A percentile compares a stretch with the other conserved stretches of the same genome.
Evolutionary conservation across 2,797 vertebrate species (phyloP).

Genomic region (Acanthiza pusilla): DNA sequence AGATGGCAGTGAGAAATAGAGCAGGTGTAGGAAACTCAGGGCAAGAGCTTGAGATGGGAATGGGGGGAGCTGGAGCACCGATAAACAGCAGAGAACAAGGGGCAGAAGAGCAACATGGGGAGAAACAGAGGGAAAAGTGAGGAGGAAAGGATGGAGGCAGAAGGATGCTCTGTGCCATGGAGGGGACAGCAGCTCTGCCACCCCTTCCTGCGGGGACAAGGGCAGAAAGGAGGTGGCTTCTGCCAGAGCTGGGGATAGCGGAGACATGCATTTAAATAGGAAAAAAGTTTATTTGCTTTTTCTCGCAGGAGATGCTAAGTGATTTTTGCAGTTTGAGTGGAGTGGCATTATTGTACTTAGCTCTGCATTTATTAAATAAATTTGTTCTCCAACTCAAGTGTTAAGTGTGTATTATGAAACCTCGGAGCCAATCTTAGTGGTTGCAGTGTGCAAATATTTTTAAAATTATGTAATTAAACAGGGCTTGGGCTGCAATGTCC

Average conservation of each 20-base stretch:
- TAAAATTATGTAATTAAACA: constrained; percentile 78
- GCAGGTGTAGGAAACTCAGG: neutral
- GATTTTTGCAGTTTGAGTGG: constrained; percentile 74
- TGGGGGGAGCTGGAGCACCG: neutral
- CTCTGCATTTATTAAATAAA: constrained; percentile 80
- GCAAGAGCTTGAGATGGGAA: neutral
- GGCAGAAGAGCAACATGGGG: rapidly evolving
- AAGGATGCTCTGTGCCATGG: rapidly evolving
- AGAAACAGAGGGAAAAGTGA: neutral
- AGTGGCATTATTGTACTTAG: constrained; percentile 73
- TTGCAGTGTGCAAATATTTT: constrained; percentile 80
- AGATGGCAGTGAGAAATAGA: neutral
- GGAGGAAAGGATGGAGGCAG: neutral
- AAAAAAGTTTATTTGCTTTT: constrained; percentile 73
- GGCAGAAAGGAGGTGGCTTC: neutral
- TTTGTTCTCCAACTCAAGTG: constrained; percentile 77
- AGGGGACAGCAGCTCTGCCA: neutral
- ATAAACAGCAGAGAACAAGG: neutral
- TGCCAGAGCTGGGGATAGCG: neutral
- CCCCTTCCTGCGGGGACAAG: neutral
- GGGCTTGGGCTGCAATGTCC: constrained; percentile 70
- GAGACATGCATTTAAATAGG: constrained; percentile 16
- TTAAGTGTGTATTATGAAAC: constrained; percentile 78
- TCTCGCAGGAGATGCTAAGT: constrained; percentile 67
- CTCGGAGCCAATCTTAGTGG: constrained; percentile 70